Base-by-base conservation (phyloP, 2,113 vertebrate species). In the Macquaria australasica region DNA sequence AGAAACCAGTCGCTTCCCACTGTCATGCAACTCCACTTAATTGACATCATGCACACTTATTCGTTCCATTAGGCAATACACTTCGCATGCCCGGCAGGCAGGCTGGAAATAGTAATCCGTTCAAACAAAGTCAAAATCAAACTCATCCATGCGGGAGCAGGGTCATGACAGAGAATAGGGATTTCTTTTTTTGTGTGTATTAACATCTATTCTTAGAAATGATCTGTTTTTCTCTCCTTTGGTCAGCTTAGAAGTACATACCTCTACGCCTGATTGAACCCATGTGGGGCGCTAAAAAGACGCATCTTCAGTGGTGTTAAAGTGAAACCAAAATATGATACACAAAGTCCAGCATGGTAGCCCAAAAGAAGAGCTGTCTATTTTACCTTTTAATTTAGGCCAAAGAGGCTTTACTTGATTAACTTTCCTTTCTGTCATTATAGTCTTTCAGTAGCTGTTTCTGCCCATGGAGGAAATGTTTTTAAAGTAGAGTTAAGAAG, bases 21-120 rank as follows among this genome's bases (percentile, higher is more conserved):
- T 87, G 79, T 89, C 95, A 95, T 95, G 94, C 93, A 92, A 77
- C 85, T 84, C 83, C 83, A 86, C 79, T 69, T 86, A 85, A 90
- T 80, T 82, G 81, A 87, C 85, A 84, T 87, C 93, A 94, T 94
- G 92, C 94, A 91, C 89, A 88, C 67, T 83, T 68, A 79, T 89
- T 83, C 25, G 69, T 63, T 89, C 75, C 39, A 50, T 90, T 79
- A 81, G 82, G 82, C 87, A 75, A 31, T 77, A 73, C 82, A 41
- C 70, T 23, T 79, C 77, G 73, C 87, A 88, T 85, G 82, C 76
- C 88, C 83, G 10, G 88, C 92, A 88, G 90, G 87, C 92, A 93
- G 87, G 79, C 86, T 73, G 64, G 20, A 74, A 82, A 90, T 72
- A 87, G 83, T 82, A 18, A 16, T 56, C 62, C 39, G 37, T 58